phyloP scores from a whole-genome alignment of 2,797 vertebrate species.

The Gymnocypris eckloni region DNA sequence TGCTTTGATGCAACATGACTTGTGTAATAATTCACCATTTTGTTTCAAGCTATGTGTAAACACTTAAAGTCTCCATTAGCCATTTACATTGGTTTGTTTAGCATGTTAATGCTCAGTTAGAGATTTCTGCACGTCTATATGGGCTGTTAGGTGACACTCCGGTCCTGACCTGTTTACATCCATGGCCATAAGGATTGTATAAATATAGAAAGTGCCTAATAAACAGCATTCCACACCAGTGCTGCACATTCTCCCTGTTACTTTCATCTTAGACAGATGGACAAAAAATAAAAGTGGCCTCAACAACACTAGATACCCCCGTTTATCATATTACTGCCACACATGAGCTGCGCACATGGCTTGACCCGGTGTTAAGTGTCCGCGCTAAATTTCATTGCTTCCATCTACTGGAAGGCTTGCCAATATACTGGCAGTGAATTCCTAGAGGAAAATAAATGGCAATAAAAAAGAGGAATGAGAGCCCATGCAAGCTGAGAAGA shows the following conservation, averaged over 20 bases:
- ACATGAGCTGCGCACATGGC: slow-evolving; percentile 86
- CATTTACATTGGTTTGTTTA: slow-evolving; percentile 56
- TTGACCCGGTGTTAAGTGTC: slow-evolving; percentile 97
- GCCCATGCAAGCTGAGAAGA: slow-evolving; percentile 87
- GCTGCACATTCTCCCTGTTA: slow-evolving; percentile 65
- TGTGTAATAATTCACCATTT: slow-evolving; percentile 25
- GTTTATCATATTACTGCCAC: slow-evolving; percentile 94
- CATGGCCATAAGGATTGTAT: neutral
- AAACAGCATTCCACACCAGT: slow-evolving; percentile 56
- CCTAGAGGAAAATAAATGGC: slow-evolving; percentile 99
- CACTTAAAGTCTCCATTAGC: slow-evolving; percentile 59
- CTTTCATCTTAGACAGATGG: slow-evolving; percentile 72
- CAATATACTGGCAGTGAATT: slow-evolving; percentile 98
- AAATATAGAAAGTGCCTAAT: slow-evolving; percentile 8
- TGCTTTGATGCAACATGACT: neutral
- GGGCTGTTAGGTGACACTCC: slow-evolving; percentile 52
- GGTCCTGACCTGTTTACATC: slow-evolving; percentile 63
- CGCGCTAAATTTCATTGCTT: slow-evolving; percentile 98
- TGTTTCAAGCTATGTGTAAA: slow-evolving; percentile 20
- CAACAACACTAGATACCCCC: slow-evolving; percentile 85
- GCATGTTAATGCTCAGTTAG: slow-evolving; percentile 47
- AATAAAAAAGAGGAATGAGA: slow-evolving; percentile 98
- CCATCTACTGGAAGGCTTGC: slow-evolving; percentile 96
- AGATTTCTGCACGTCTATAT: slow-evolving; percentile 36
- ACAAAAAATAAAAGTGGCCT: slow-evolving; percentile 78